Base-by-base conservation (phyloP, 2,113 vertebrate genomes). In the Tricholaema leucomelas region DNA sequence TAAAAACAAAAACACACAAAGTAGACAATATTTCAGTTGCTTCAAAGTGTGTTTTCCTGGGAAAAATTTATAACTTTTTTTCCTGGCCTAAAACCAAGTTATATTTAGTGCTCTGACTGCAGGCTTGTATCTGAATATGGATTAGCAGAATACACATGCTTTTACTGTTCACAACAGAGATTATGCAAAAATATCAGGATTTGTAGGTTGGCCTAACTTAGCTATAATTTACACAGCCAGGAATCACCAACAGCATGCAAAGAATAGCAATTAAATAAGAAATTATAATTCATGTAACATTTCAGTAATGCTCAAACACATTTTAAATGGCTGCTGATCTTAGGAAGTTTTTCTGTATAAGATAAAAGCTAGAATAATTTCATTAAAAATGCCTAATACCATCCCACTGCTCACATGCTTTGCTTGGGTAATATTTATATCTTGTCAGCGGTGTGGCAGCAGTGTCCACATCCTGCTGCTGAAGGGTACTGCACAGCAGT, bases 191-290 rank as follows among this genome's bases (percentile, higher is more conserved):
- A 92, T 90, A 85, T 48, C 80, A 87, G 90, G 76, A 80, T 87
- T 93, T 96, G 75, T 74, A 87, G 80, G 73, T 90, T 78, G 74
- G 83, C 81, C 92, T 87, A 85, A 83, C 27, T 8, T 69, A 66
- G 64, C 80, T 96, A 80, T 95, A 93, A 92, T 93, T 96, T 92
- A 91, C 81, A 88, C 90, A 97, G 72, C 85, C 54, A 71, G 72
- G 88, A 95, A 93, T 87, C 86, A 94, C 85, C 76, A 24, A 94
- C 77, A 84, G 67, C 84, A 91, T 61, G 93, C 81, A 93, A 92
- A 91, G 89, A 94, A 91, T n/a, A 89, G 93, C 95, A 94, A 71
- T 40, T 60, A 96, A 97, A 97, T 83, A 91, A 38, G 84, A 83
- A 88, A 81, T 88, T 40, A 42, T 91, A 89, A 95, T 92, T 95